These are phyloP conservation scores for Anas platyrhynchos DNA, from an alignment of 2,113 vertebrate species.

Conservation along the genomic window DNA sequence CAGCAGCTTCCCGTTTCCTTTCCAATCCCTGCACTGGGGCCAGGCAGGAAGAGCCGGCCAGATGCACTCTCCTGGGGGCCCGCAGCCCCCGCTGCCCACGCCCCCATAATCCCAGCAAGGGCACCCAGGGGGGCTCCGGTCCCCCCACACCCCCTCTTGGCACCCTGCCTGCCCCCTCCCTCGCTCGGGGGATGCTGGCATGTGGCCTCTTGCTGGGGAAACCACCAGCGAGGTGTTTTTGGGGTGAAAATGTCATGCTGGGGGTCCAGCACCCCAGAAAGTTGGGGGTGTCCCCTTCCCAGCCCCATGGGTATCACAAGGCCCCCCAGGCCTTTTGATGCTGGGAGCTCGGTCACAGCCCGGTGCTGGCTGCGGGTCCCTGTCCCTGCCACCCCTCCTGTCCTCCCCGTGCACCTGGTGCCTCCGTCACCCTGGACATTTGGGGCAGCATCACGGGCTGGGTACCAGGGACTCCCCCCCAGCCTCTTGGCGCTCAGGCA, in stretches of 20 bases:
- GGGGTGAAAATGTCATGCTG: not conserved
- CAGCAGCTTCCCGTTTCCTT: conserved; percentile 75
- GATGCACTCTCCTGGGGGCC: not conserved
- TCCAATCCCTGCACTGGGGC: conserved; percentile 11
- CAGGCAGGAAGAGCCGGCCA: conserved; percentile 56
- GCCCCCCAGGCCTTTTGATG: not conserved
- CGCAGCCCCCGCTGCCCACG: not conserved
- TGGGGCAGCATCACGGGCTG: not conserved
- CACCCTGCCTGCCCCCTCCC: not conserved
- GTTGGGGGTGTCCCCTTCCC: accelerated
- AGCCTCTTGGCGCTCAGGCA: not conserved
- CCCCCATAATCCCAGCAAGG: not conserved
- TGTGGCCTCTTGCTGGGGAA: not conserved
- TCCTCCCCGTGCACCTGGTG: accelerated
- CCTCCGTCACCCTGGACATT: accelerated
- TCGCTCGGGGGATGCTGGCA: accelerated
- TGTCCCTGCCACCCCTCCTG: not conserved
- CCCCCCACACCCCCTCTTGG: not conserved
- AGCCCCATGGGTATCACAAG: not conserved
- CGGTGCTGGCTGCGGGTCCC: not conserved
- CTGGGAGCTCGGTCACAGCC: not conserved
- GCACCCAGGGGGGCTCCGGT: not conserved
- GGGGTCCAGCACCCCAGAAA: accelerated
- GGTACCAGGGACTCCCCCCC: accelerated
- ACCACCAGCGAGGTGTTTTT: not conserved